Evolutionary conservation across 2,888 invertebrate genomes (phyloP).

Genomic region (Itoplectis maculator): DNA sequence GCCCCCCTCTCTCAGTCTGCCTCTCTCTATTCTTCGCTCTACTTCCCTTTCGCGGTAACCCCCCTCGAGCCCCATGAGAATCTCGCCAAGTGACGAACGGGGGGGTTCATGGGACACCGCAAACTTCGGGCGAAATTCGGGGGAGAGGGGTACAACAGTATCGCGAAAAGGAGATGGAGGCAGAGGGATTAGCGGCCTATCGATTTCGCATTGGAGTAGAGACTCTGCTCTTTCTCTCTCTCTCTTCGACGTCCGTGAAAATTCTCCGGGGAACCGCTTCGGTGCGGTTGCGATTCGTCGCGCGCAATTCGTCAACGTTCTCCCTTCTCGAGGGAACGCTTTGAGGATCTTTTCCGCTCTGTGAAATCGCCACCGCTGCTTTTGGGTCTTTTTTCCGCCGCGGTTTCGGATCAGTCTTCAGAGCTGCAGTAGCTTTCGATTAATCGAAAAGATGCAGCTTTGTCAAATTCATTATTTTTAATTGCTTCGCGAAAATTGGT

Average conservation of each 20-base stretch:
- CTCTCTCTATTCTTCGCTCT: conserved; percentile 23
- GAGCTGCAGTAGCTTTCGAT: too few relatives aligned
- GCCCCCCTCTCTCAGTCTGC: conserved; percentile 27
- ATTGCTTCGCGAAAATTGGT: not conserved
- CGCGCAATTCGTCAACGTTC: conserved; percentile 25
- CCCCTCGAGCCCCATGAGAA: conserved; percentile 78
- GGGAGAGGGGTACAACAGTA: not conserved
- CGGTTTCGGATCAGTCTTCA: too few relatives aligned
- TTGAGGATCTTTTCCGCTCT: conserved; percentile 14
- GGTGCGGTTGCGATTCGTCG: conserved; percentile 15
- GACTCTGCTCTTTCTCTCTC: not conserved
- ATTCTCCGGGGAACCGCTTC: conserved; percentile 9
- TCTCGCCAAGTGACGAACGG: conserved; percentile 75
- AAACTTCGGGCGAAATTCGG: not conserved
- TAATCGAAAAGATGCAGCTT: too few relatives aligned
- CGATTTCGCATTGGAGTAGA: not conserved
- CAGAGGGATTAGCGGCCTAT: conserved; percentile 4
- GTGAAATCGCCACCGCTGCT: conserved; percentile 31
- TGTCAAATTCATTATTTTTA: too few relatives aligned
- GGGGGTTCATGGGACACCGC: not conserved
- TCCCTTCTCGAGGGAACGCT: conserved; percentile 4
- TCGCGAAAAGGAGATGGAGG: conserved; percentile 2
- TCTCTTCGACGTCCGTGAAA: not conserved
- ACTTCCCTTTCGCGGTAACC: conserved; percentile 32
- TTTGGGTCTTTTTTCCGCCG: not conserved